Percentiles rank a stretch among this genome's conserved stretches.
Evolutionary conservation across 2,888 invertebrate genomes (phyloP).

Genomic region (Meghimatium bilineatum): DNA sequence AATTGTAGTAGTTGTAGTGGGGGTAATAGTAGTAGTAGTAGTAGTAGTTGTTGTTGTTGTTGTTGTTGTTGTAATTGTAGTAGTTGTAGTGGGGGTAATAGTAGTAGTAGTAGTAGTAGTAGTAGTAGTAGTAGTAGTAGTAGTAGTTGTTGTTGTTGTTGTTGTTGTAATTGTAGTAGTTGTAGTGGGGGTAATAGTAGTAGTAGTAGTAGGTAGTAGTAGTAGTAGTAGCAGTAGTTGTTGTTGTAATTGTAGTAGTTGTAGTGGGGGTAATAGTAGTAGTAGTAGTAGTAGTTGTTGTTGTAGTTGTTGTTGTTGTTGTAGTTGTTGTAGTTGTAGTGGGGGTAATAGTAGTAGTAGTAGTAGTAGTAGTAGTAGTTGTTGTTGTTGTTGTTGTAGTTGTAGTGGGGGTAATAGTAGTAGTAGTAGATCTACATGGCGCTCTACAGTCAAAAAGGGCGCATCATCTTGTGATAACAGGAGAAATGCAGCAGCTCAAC

Average conservation of each 20-base stretch:
- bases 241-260: conserved; percentile 25
- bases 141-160: conserved; percentile 14
- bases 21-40: conserved; percentile 26
- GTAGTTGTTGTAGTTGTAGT: neutral
- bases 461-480: no score
- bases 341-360: neutral
- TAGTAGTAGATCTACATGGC: no score
- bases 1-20: neutral
- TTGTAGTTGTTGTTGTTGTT: neutral
- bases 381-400: neutral
- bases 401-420: neutral
- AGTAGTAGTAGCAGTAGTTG: conserved; percentile 30
- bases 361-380: neutral
- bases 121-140: conserved; percentile 38
- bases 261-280: conserved; percentile 4
- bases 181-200: conserved; percentile 31
- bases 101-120: conserved; percentile 42
- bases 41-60: conserved; percentile 29
- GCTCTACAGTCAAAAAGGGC: no score
- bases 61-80: conserved; percentile 32
- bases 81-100: conserved; percentile 39
- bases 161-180: conserved; percentile 20
- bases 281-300: conserved; percentile 4
- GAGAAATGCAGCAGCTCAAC: no score
- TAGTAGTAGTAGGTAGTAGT: conserved; percentile 39